These are phyloP conservation scores for Arctia plantaginis DNA, from an alignment of 2,888 invertebrate species.

Conservation along the genomic window DNA sequence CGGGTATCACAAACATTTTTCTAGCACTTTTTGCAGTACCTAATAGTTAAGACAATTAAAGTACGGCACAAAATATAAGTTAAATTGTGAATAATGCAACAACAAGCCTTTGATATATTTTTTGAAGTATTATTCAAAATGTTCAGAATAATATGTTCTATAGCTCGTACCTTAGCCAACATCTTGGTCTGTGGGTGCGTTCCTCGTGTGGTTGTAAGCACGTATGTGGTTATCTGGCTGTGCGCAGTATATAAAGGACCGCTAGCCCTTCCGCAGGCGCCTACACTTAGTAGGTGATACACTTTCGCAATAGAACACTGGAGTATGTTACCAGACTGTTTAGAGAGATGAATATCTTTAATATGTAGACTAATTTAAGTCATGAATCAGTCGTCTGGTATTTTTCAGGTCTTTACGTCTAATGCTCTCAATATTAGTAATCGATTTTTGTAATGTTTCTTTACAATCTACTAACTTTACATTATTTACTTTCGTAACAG, in stretches of 20 bases:
- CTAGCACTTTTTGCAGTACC: no score
- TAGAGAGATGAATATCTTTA: slow-evolving; percentile 8
- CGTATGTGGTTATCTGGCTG: slow-evolving; percentile 63
- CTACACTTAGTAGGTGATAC: slow-evolving; percentile 66
- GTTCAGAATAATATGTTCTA: background rate
- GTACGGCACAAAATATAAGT: background rate
- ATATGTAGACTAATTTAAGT: background rate
- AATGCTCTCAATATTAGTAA: no score
- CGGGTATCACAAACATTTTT: background rate
- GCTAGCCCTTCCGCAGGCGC: slow-evolving; percentile 39
- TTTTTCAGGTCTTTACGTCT: no score
- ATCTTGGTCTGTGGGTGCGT: slow-evolving; percentile 71
- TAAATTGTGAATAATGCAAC: background rate
- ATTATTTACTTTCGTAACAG: no score
- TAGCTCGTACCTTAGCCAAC: slow-evolving; percentile 77
- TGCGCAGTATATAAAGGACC: slow-evolving; percentile 66
- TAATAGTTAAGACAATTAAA: no score
- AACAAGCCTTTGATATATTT: background rate
- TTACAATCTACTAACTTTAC: no score
- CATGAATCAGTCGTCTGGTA: background rate
- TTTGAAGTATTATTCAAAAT: background rate
- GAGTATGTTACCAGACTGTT: slow-evolving; percentile 22
- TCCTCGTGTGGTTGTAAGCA: slow-evolving; percentile 60
- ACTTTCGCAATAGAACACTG: slow-evolving; percentile 78
- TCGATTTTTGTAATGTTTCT: no score